Base-by-base conservation (phyloP, 1,140 invertebrate genomes). In the Apocrypta bakeri region DNA sequence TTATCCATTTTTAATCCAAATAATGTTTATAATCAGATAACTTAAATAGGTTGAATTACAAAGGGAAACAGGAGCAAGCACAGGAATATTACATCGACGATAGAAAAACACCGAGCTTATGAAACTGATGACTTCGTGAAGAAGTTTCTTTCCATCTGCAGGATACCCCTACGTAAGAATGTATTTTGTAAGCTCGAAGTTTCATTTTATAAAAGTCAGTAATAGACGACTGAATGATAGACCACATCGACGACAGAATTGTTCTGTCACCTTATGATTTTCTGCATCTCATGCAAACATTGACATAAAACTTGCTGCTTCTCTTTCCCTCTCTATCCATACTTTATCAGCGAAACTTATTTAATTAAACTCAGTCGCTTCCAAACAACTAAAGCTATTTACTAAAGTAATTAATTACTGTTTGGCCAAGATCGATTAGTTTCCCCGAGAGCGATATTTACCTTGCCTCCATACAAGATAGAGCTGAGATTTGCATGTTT, bases 361-460 rank as follows among this genome's bases (percentile, higher is more conserved):
- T 83, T 83, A 79, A 83, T 83, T 83, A 83, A 83, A 83, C 77
- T 79, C 71, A 42, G 66, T 66, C 27, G 61, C 74, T 21, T 6
- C 71, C 14, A 42, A 83, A 83, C 77, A 83, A 76, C 77, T 80
- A 79, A 83, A 83, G 72, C 77, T 80, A 80, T 83, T 83, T 83
- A 83, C 63, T n/a, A 76, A 80, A 83, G 82, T 83, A 83, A 83
- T 83, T 83, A 83, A 83, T 83, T 83, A 83, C 77, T 79, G 82
- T 83, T 83, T 83, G 77, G 72, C 40, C 72, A 83, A 83, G 71
- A 83, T 79, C 82, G 77, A 83, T 83, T 79, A 83, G 82, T 79
- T 83, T 75, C 77, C 40, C 31, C 40, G 61, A 14, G 24, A 69
- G 24, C 37, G 63, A 75, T 83, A 80, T 83, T 83, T 79, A 79